Percentiles rank a stretch among this genome's conserved stretches.
phyloP scores from a whole-genome alignment of 2,888 invertebrate species.

The Mythimna lalbum region DNA sequence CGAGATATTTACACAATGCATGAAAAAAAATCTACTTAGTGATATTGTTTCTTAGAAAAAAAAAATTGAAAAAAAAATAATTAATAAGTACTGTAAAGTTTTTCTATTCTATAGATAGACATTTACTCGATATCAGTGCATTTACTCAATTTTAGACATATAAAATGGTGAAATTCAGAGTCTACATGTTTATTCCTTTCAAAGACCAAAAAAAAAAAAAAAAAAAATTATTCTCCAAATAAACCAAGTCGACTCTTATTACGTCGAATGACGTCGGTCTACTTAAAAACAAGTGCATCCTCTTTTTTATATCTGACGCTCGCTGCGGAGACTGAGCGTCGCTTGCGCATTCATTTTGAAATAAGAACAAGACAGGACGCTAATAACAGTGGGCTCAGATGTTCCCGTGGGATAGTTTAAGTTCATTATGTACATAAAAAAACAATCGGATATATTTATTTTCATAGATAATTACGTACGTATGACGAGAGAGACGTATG shows the following conservation, averaged over 20 bases:
- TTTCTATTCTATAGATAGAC: too few relatives aligned
- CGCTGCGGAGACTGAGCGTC: slow-evolving; percentile 16
- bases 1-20: too few relatives aligned
- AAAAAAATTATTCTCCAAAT: not conserved
- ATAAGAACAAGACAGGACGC: slow-evolving; percentile 40
- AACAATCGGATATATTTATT: not conserved
- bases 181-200: not conserved
- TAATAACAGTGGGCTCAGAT: slow-evolving; percentile 15
- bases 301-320: slow-evolving; percentile 18
- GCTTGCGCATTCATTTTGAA: slow-evolving; percentile 41
- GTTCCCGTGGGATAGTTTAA: slow-evolving; percentile 54
- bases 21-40: too few relatives aligned
- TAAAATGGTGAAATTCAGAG: not conserved
- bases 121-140: too few relatives aligned
- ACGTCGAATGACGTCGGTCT: not conserved
- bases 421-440: slow-evolving; percentile 29
- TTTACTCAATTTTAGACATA: too few relatives aligned
- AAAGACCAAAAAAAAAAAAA: too few relatives aligned
- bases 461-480: not conserved
- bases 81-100: too few relatives aligned
- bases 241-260: not conserved
- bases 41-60: too few relatives aligned
- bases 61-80: too few relatives aligned
- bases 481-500: too few relatives aligned
- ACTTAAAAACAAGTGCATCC: slow-evolving; percentile 4